These are phyloP conservation scores for Eriocheir sinensis DNA, from an alignment of 1,140 invertebrate species.

Conservation along the genomic window DNA sequence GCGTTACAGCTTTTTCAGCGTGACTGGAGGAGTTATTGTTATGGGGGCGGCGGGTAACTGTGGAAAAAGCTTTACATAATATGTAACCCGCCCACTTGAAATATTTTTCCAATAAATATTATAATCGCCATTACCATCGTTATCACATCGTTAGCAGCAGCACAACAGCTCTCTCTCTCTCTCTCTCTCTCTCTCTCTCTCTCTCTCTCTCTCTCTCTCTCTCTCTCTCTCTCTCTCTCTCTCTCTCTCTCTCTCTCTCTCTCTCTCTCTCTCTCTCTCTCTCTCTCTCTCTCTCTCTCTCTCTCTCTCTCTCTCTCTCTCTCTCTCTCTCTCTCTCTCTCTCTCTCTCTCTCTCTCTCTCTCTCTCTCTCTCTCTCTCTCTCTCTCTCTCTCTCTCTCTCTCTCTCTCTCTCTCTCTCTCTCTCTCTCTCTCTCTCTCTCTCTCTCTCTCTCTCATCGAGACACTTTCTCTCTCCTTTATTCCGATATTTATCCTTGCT, in stretches of 20 bases:
- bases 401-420: too few relatives aligned
- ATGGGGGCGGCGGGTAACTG: too few relatives aligned
- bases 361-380: not conserved
- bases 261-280: not conserved
- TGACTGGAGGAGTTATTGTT: too few relatives aligned
- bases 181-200: not conserved
- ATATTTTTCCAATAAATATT: not conserved
- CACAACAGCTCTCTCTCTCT: not conserved
- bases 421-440: too few relatives aligned
- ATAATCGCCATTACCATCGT: conserved; percentile 5
- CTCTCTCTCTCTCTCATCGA: too few relatives aligned
- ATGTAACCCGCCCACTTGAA: too few relatives aligned
- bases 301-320: not conserved
- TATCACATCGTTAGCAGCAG: not conserved
- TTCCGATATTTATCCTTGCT: too few relatives aligned
- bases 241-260: too few relatives aligned
- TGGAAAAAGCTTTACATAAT: too few relatives aligned
- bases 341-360: not conserved
- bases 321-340: not conserved
- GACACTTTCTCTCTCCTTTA: too few relatives aligned
- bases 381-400: too few relatives aligned
- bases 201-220: not conserved
- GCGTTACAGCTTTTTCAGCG: too few relatives aligned
- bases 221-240: not conserved
- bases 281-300: conserved; percentile 6